Evolutionary conservation across 2,888 invertebrate species (phyloP), one percentile per base, ranked within the genome.

Genomic region (Oxyscelio sp.): DNA sequence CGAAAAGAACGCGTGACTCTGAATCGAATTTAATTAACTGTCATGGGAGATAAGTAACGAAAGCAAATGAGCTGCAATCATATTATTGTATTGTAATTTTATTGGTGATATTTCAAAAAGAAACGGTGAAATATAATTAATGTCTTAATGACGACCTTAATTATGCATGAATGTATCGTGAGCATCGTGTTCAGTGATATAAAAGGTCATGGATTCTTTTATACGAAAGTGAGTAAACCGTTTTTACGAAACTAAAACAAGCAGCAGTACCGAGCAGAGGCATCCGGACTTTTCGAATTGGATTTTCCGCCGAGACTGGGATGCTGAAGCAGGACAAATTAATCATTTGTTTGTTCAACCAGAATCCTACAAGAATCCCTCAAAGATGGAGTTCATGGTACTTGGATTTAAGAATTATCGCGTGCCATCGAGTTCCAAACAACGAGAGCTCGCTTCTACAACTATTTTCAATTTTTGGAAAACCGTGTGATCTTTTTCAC

Each of bases 281-380:
- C 45, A n/a, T 15, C 40, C 61, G 48, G 79, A 70, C 61, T 74
- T 79, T 63, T 34, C 45, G 79, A 73, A 79, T 74, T 79, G 74
- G 74, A 78, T 78, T 83, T 83, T 70, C 74, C 58, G 50, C 43
- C 40, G 59, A 40, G 66, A 61, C 73, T 58, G 17, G 65, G 45
- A 19, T 54, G 38, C 70, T 56, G 58, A 70, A 65, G 48, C 83
- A 74, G 68, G 74, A 79, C 83, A 75, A 83, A 83, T 70, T 79
- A 83, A 83, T 83, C 78, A 83, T 83, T 83, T 83, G 78, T 83
- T 83, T 83, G 83, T 54, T 83, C 83, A 74, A 78, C 73, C 73
- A 74, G 66, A 78, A 83, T 83, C 83, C 78, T 68, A 78, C 83
- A 58, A 24, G 78, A 68, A 83, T 74, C 78, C 71, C 78, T 83